phyloP scores from a whole-genome alignment of 2,888 invertebrate species.

The Nymphalis c-album region DNA sequence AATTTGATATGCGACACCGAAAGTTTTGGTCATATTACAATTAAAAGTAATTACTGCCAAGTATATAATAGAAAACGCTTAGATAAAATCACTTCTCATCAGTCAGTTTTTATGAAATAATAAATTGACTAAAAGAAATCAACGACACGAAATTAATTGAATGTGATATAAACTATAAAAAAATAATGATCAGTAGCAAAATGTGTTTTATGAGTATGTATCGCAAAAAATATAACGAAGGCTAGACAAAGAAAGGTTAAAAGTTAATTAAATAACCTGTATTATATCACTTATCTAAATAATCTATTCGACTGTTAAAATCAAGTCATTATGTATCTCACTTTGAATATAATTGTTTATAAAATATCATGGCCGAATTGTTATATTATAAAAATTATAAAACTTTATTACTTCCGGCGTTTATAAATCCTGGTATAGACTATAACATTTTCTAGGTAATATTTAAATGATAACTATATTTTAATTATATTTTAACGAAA shows the following conservation, averaged over 20 bases:
- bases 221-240: constrained; percentile 30
- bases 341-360: constrained; percentile 9
- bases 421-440: too few species aligned
- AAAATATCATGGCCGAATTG: not conserved
- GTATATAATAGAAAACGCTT: not conserved
- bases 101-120: not conserved
- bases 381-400: not conserved
- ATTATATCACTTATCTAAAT: constrained; percentile 29
- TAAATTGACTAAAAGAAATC: constrained; percentile 8
- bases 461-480: not conserved
- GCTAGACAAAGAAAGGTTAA: constrained; percentile 33
- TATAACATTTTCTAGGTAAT: not conserved
- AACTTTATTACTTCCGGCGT: not conserved
- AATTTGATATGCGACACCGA: too few species aligned
- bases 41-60: not conserved
- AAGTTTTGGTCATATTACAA: constrained; percentile 5
- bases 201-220: constrained; percentile 16
- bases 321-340: constrained; percentile 16
- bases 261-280: constrained; percentile 21
- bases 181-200: constrained; percentile 27
- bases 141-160: constrained; percentile 18
- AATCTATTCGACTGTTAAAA: constrained; percentile 29
- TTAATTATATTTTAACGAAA: not conserved
- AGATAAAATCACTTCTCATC: not conserved
- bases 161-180: constrained; percentile 8